phyloP scores from a whole-genome alignment of 2,113 vertebrate species.

The Ahaetulla prasina region DNA sequence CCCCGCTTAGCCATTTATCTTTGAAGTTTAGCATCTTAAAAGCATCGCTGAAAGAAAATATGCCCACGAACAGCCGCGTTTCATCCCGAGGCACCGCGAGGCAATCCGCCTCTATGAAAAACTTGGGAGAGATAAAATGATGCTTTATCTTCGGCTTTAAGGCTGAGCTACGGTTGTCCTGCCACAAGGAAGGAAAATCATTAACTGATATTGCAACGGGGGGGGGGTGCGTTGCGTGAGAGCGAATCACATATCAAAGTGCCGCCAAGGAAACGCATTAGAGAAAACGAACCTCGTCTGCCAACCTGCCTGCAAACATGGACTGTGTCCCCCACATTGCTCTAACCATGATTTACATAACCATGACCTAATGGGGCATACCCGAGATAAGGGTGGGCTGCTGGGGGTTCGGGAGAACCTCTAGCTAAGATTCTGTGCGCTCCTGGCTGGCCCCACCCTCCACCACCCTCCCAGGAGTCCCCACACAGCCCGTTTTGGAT shows the following conservation, averaged over 20 bases:
- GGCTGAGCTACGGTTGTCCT: background rate
- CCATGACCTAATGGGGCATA: background rate
- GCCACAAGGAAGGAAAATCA: background rate
- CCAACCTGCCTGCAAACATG: background rate
- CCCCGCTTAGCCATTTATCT: too few species aligned
- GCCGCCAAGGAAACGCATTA: background rate
- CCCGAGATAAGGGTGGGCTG: too few species aligned
- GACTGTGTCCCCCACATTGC: background rate
- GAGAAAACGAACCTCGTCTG: too few species aligned
- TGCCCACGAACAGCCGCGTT: background rate
- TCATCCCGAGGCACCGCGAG: background rate
- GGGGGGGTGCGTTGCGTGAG: background rate
- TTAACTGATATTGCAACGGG: background rate
- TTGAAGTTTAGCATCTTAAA: background rate
- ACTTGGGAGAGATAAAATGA: background rate
- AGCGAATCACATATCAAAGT: background rate
- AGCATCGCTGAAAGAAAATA: background rate
- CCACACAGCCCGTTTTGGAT: too few species aligned
- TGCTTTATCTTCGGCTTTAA: background rate
- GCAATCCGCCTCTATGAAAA: background rate
- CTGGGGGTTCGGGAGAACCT: too few species aligned
- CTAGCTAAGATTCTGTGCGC: too few species aligned
- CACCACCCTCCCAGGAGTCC: background rate
- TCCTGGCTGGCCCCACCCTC: too few species aligned
- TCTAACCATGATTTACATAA: background rate